These are phyloP conservation scores for Chitala chitala DNA, from an alignment of 2,113 vertebrate genomes.

Conservation along the genomic window DNA sequence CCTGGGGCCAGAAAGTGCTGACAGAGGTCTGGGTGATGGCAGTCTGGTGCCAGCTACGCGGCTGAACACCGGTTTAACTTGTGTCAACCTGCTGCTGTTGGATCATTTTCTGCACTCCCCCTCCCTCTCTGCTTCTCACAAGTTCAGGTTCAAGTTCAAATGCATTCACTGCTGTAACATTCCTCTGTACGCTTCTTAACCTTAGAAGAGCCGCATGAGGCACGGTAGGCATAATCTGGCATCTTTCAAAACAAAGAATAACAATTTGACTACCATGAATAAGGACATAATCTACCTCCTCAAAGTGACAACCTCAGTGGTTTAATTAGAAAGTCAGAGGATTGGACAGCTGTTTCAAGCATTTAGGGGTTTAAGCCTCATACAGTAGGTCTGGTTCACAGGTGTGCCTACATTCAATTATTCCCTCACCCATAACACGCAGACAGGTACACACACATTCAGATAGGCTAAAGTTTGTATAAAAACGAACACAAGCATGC, in stretches of 20 bases:
- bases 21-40: background rate
- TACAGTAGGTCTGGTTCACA: background rate
- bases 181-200: no score
- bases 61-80: slow-evolving; percentile 7
- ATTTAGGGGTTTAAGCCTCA: no score
- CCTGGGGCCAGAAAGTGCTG: slow-evolving; percentile 5
- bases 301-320: background rate
- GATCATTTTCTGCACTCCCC: slow-evolving; percentile 16
- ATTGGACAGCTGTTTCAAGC: background rate
- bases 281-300: no score
- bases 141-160: slow-evolving; percentile 7
- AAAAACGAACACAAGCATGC: background rate
- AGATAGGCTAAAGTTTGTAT: slow-evolving; percentile 2
- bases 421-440: background rate
- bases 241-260: background rate
- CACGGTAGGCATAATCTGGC: background rate
- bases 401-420: no score
- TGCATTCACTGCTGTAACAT: background rate
- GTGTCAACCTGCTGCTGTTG: background rate
- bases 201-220: no score
- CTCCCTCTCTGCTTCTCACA: slow-evolving; percentile 14
- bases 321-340: background rate
- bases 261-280: background rate
- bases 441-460: background rate
- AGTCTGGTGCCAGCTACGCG: slow-evolving; percentile 15